Evolutionary conservation across 2,888 invertebrate species (phyloP), one percentile per base, ranked within the genome.

Genomic region (Sarcophaga subvicina): DNA sequence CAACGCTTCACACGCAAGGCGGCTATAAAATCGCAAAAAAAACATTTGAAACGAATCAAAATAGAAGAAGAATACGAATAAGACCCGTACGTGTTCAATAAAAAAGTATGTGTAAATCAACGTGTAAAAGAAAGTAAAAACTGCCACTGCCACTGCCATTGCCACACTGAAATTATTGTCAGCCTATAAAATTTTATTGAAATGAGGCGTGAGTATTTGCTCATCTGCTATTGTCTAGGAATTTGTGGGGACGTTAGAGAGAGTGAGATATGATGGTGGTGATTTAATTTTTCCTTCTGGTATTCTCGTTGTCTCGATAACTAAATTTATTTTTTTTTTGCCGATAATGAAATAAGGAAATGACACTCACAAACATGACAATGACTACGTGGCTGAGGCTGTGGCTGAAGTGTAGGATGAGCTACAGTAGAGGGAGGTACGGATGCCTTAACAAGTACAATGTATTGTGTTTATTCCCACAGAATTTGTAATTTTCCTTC

Each of bases 141-240:
- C 69, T 80, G 69, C 71, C 76, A 77, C 37, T 37, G 8, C 37
- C 8, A 37, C 8, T 37, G 37, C 8, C 37, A 37, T 1, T 37
- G 37, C 0, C 37, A 37, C 37, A 8, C 72, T 67, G 67, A 77
- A 80, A 77, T 77, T 69, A 73, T 69, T 73, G 72, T 71, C 47
- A 72, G 71, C 76, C 59, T 71, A 79, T 86, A 83, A 86, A 83
- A 77, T 80, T 83, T 86, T 86, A 86, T 86, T 86, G 73, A 83
- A 83, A 86, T 80, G 64, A 47, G 73, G 73, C 79, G 63, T 79
- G 69, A 79, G 69, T 20, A 79, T 79, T 79, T 79, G 69, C 45
- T 59, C 59, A 54, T 20, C 37, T 67, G 59, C 25, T 25, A 64
- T 54, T 27, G 17, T 64, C 63, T 63, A 47, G 37, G 22, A 37